Evolutionary conservation across 2,113 vertebrate species (phyloP), one percentile per base, ranked within the genome.

Genomic region (Mustelus asterias): DNA sequence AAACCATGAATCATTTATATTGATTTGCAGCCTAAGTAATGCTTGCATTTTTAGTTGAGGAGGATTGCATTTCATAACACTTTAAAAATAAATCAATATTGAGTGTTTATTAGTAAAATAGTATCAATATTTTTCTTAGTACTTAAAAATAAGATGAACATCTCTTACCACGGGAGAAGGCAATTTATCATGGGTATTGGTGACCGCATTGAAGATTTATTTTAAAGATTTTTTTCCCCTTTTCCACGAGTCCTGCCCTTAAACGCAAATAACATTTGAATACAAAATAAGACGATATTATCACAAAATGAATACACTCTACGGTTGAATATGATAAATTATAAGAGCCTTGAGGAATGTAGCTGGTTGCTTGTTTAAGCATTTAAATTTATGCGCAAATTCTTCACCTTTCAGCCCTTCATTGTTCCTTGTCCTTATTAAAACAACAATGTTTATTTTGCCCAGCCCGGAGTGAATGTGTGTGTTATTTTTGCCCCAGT

Each of bases 31-130:
- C 97, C 97, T 97, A 97, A 97, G 97, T 97, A 96, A 97, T 97
- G 97, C 97, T 98, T 99, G 98, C 98, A 98, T 99, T 98, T 98
- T 98, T 98, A 99, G 99, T 99, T 98, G 98, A 97, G 97, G 98
- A 98, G 99, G 98, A 99, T 98, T 98, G 97, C 97, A 97, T 98
- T 98, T 98, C 97, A 98, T 98, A 99, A 98, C 98, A 98, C 97
- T 97, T 97, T 98, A 97, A 98, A 98, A 98, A 97, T 54, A 54
- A 98, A 98, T 97, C 97, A 97, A 97, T 98, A 98, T 98, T 97
- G 98, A 99, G 98, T 97, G 94, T 95, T 95, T 95, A 76, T 48
- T 97, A 97, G 97, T 97, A 97, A 97, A 97, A 97, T 97, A 96
- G 93, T 70, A 96, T 96, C 96, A 92, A 93, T 97, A 83, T 60